Evolutionary conservation across 1,140 invertebrate species (phyloP), one percentile per base, ranked within the genome.

Genomic region (Tetramorium simillimum): DNA sequence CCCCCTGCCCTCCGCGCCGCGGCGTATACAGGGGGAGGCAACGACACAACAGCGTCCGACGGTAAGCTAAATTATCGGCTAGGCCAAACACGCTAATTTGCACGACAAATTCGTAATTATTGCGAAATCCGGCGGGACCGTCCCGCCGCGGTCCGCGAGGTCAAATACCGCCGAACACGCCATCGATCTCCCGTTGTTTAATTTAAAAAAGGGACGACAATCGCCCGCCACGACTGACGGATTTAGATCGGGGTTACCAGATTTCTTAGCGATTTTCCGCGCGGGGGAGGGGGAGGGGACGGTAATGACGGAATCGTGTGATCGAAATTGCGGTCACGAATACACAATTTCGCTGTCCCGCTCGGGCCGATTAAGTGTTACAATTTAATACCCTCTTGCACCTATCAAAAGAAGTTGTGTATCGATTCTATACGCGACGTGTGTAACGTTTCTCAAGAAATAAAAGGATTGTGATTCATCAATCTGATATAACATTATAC

Each of bases 61-160:
- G 72, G 78, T 86, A 78, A 88, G 73, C 70, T 89, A 46, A 85
- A 86, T 75, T 81, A 91, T 90, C 86, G 87, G 51, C 53, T 63
- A 63, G 70, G 43, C 60, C 85, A 73, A 89, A 91, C 86, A 89
- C 87, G 85, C 85, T 90, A 86, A 90, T 91, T 90, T 72, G 85
- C 75, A 69, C 75, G 75, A 80, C 84, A 92, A 92, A 92, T 90
- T 92, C 84, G 90, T 91, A 81, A 90, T 92, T 92, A 92, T 90
- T 82, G 88, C 78, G 85, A 89, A 87, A 91, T 88, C 75, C 87
- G 28, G 24, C n/a, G 12, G 40, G 28, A 21, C 24, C 16, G 21
- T 40, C 56, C 69, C 80, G 51, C 14, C 51, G 37, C 58, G 63
- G 76, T 46, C 33, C 33, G 21, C 46, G 49, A 56, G 14, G 49